Base-by-base conservation (phyloP, 2,888 invertebrate genomes). In the Ichneumoninae sp. region DNA sequence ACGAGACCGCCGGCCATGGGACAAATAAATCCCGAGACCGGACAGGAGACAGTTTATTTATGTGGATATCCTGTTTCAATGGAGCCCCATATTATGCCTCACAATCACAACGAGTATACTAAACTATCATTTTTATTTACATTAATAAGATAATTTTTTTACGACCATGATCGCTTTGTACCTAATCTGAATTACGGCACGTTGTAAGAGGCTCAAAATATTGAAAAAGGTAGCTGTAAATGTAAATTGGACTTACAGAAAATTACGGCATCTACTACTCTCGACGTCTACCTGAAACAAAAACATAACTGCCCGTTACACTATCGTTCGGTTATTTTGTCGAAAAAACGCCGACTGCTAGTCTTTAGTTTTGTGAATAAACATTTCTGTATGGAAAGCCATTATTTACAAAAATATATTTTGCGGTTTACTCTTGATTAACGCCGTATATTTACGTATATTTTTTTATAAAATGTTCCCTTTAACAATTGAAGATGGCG, bases 1-100 rank as follows among this genome's bases (percentile, higher is more conserved):
- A 60, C 57, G 74, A 44, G 62, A 74, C 74, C 19, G 30, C 57
- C 13, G 26, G 44, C 57, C 30, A n/a, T 65, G 62, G 65, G 65
- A 50, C 50, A 75, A 75, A 75, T 75, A 75, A 75, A 75, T 75
- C 74, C 10, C 47, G 47, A 50, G 33, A 16, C 74, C 62, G 74
- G 60, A 65, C 62, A 65, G 30, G 74, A 19, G 26, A 47, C 62
- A 47, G n/a, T 50, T n/a, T 75, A 30, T 44, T 60, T 60, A 47
- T 47, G 44, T 47, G 69, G 54, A 22, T 44, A 57, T 72, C 8
- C 44, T n/a, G 22, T 52, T 52, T 33, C 54, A 71, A 36, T 36
- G 13, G 36, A 54, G 36, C 40, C 19, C 19, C 54, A 19, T 10
- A 54, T 36, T 36, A 52, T 36, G 22, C 40, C 8, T 10, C n/a